Percentiles rank a stretch among this genome's conserved stretches.
Conservation (phyloP, 2,113 vertebrate genomes). For the Neogobius melanostomus region DNA sequence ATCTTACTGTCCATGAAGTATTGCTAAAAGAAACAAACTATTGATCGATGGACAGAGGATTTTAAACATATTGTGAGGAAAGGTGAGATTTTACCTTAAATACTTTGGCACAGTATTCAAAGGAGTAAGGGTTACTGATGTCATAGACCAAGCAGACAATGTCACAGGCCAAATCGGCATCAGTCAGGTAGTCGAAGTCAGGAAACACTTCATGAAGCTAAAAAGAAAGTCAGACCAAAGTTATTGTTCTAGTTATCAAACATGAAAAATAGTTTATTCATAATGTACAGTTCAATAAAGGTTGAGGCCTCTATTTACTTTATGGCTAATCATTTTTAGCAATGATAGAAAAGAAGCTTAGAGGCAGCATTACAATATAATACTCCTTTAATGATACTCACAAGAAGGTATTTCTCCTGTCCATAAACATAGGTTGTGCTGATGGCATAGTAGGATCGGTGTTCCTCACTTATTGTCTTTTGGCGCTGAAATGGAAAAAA, state of each 20-base stretch:
- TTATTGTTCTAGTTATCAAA: too few species aligned
- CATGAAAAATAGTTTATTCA: too few species aligned
- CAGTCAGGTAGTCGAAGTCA: conserved; percentile 88
- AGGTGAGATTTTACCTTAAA: conserved; percentile 83
- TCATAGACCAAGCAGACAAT: conserved; percentile 93
- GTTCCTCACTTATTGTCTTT: conserved; percentile 83
- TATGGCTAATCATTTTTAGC: too few species aligned
- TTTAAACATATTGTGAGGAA: background rate
- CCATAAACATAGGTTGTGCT: conserved; percentile 94
- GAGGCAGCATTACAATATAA: background rate
- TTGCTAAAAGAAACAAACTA: conserved; percentile 73
- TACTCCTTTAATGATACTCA: conserved; percentile 69
- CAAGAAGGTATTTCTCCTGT: conserved; percentile 96
- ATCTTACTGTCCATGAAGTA: conserved; percentile 95
- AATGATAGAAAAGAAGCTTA: background rate
- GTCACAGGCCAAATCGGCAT: conserved; percentile 88
- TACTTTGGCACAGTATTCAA: conserved; percentile 93
- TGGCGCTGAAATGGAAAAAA: conserved; percentile 59
- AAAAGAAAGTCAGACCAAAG: background rate
- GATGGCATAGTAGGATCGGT: conserved; percentile 93
- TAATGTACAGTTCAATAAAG: too few species aligned
- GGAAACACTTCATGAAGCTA: conserved; percentile 90
- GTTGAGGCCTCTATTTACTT: too few species aligned
- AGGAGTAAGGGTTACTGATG: conserved; percentile 90
- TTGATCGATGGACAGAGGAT: background rate